Evolutionary conservation across 2,888 invertebrate genomes (phyloP), one percentile per base, ranked within the genome.

Genomic region (Thecophora atra): DNA sequence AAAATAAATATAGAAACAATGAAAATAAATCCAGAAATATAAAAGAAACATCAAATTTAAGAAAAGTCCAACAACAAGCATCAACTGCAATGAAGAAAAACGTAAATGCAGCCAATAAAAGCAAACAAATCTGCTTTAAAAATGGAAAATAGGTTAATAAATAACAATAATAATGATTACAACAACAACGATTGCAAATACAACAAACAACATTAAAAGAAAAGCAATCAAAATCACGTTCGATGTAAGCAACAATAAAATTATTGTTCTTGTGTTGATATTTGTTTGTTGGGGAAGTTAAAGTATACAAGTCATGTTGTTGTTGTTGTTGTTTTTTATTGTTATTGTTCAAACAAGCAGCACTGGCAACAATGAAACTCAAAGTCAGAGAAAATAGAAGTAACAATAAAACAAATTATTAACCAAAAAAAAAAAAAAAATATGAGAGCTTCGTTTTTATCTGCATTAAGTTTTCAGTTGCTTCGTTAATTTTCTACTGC

Each of bases 141-240:
- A 37, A 37, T 37, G 19, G 30, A 44, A 24, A 58, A 68, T 44
- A 44, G 56, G 54, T 68, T 58, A 68, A 68, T 68, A 54, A 68
- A 68, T 37, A 47, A 68, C 56, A 42, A 56, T 52, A 54, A 58
- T 37, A 44, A 28, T 47, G 3, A 26, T 21, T 21, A 28, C 65
- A 8, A 26, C 65, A 65, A 65, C n/a, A 51, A 51, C 67, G 54
- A 37, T 54, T 54, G 54, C 52, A 17, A 54, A n/a, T 3, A 51
- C 28, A 24, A 60, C 26, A 26, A 60, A 6, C 26, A 60, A 13
- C 60, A 26, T 28, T 28, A 24, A 68, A 51, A 51, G 52, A 52
- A 52, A 65, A 24, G 44, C 58, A 37, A 42, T 24, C 44, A 58
- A 68, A 68, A 56, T 68, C 68, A 58, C 68, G 68, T 56, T 68